These are phyloP conservation scores for Mastomys coucha DNA, from an alignment of 2,113 vertebrate species.

Conservation along the genomic window DNA sequence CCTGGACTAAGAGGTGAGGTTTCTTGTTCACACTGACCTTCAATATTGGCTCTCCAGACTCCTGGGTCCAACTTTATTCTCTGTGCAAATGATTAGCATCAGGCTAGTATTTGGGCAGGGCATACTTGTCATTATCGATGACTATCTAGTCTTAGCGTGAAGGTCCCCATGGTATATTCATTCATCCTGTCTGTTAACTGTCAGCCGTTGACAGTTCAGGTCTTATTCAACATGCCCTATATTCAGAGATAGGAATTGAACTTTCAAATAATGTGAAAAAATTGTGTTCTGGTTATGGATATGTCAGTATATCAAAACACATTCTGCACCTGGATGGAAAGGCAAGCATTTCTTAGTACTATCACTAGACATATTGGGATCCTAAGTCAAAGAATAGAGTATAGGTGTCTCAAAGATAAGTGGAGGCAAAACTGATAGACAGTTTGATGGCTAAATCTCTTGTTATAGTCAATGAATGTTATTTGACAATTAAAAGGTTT, in stretches of 20 bases:
- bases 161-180: not conserved
- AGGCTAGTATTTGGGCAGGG: not conserved
- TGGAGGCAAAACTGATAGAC: not conserved
- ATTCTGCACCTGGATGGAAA: constrained; percentile 31
- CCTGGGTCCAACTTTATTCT: not conserved
- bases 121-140: not conserved
- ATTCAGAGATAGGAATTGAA: constrained; percentile 5
- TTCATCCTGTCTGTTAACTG: not conserved
- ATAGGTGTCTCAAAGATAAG: not conserved
- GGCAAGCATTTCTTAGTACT: constrained; percentile 22
- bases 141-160: not conserved
- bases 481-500: not conserved
- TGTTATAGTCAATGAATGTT: constrained; percentile 4
- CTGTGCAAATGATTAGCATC: not conserved
- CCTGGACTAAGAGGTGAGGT: not conserved
- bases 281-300: not conserved
- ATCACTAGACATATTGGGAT: not conserved
- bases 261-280: constrained; percentile 23
- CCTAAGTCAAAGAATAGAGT: not conserved
- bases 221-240: constrained; percentile 28
- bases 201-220: not conserved
- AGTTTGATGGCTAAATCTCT: not conserved
- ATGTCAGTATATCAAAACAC: not conserved
- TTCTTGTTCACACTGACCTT: constrained; percentile 34
- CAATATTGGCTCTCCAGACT: not conserved